Conservation (phyloP, 2,113 vertebrate species). For the Seriola quinqueradiata region DNA sequence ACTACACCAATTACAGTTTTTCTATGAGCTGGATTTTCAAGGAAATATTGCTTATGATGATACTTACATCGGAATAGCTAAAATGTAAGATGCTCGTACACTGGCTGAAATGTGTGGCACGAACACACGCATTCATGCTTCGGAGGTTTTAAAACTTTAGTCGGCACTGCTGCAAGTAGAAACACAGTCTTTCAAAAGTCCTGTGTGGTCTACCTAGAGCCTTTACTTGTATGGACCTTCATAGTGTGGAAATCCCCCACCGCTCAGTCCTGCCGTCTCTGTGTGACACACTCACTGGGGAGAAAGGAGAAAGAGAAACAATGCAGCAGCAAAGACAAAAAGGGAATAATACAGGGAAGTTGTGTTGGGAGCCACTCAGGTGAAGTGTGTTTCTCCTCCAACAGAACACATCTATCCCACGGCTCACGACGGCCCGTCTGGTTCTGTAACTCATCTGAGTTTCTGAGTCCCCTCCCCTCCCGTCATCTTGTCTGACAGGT, state of each 20-base stretch:
- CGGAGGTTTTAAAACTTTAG: neutral
- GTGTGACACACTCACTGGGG: neutral
- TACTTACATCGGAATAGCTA: no score
- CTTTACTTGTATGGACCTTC: neutral
- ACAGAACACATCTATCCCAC: neutral
- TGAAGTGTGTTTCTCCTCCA: neutral
- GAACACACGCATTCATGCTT: neutral
- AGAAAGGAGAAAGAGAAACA: neutral
- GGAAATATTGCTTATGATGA: no score
- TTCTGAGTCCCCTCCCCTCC: no score
- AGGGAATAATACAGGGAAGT: neutral
- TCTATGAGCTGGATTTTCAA: no score
- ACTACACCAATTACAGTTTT: no score
- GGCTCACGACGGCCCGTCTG: neutral
- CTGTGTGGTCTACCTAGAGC: neutral
- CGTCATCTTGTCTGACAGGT: neutral
- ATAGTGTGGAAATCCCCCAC: neutral
- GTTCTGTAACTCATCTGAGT: neutral
- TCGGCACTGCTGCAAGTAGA: neutral
- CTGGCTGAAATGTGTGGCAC: neutral
- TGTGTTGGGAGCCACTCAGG: neutral
- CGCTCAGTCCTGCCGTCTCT: neutral
- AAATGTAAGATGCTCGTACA: no score
- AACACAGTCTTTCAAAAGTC: neutral
- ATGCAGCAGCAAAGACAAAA: neutral